phyloP scores from a whole-genome alignment of 2,113 vertebrate genomes.

The Himantopus leucocephalus region DNA sequence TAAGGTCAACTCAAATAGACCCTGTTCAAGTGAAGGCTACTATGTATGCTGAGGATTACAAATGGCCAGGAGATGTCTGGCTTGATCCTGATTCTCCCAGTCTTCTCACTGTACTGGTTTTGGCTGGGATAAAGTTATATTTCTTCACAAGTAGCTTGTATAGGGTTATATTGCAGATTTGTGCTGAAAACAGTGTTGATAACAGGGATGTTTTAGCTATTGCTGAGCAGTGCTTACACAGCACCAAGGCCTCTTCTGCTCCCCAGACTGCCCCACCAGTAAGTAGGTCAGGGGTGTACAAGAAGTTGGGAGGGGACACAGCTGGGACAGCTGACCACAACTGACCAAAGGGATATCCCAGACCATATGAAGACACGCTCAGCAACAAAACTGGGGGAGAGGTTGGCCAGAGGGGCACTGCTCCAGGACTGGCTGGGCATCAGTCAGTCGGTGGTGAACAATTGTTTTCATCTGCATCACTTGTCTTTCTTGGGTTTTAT shows the following conservation, averaged over 20 bases:
- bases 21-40: background rate
- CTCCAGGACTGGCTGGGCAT: background rate
- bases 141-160: background rate
- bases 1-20: background rate
- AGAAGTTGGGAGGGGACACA: background rate
- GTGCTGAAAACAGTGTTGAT: background rate
- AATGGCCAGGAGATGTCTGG: no score
- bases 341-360: background rate
- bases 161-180: background rate
- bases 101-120: background rate
- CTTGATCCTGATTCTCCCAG: background rate
- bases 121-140: background rate
- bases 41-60: background rate
- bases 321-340: background rate
- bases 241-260: background rate
- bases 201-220: background rate
- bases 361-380: background rate
- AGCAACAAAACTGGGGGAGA: background rate
- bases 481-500: background rate
- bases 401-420: background rate
- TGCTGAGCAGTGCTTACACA: background rate
- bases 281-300: background rate
- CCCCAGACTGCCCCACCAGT: no score
- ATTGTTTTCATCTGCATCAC: background rate
- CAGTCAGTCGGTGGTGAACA: background rate